These are phyloP conservation scores for Coremacera marginata DNA, from an alignment of 2,888 invertebrate species.

Conservation along the genomic window DNA sequence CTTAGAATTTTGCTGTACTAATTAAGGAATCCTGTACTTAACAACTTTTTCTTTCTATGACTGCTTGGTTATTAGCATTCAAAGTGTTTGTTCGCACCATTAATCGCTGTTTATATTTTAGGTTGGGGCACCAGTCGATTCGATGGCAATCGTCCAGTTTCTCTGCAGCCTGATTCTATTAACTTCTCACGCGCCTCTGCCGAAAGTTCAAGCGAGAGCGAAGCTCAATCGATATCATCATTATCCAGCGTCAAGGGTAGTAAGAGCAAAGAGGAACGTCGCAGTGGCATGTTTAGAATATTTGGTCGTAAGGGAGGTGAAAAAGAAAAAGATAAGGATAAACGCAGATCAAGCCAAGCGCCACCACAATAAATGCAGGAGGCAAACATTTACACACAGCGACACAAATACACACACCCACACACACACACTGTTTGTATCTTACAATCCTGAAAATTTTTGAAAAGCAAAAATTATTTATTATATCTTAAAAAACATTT, in stretches of 20 bases:
- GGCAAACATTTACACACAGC: background rate
- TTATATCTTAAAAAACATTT: constrained; percentile 31
- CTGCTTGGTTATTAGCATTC: background rate
- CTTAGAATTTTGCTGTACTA: background rate
- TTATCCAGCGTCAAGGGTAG: constrained; percentile 65
- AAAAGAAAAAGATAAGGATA: constrained; percentile 61
- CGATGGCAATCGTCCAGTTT: constrained; percentile 67
- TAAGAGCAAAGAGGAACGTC: constrained; percentile 66
- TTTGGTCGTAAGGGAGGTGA: constrained; percentile 68
- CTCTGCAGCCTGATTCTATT: constrained; percentile 64
- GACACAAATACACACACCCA: constrained; percentile 7
- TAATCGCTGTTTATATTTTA: constrained; percentile 45
- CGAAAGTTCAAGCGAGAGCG: constrained; percentile 70
- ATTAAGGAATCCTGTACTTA: constrained; percentile 5
- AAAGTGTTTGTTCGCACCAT: background rate
- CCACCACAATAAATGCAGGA: constrained; percentile 58
- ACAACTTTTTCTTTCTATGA: background rate
- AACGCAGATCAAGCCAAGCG: constrained; percentile 64
- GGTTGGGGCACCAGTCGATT: constrained; percentile 68
- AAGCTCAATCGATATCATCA: constrained; percentile 69
- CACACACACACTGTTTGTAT: constrained; percentile 23
- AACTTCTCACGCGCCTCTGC: constrained; percentile 65
- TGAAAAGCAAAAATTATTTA: constrained; percentile 33
- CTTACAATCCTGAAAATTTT: constrained; percentile 19
- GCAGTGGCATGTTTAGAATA: constrained; percentile 68